phyloP scores from a whole-genome alignment of 2,888 invertebrate species.

The Drosophila longiperda region DNA sequence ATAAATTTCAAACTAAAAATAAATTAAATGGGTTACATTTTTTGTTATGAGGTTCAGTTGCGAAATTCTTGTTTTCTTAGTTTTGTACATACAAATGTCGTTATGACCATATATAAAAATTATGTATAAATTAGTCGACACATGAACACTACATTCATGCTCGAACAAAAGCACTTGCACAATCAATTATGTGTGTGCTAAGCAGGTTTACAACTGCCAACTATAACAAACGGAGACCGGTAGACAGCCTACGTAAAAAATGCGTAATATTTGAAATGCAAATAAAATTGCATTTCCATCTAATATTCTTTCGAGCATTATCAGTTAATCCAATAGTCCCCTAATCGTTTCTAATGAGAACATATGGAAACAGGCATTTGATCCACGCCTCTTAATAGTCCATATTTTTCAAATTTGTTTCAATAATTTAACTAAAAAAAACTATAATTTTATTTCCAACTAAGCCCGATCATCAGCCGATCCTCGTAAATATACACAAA shows the following conservation, averaged over 20 bases:
- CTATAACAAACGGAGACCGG: not conserved
- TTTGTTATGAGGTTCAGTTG: too few relatives aligned
- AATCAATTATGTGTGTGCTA: conserved; percentile 9
- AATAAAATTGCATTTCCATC: not conserved
- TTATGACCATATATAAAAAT: not conserved
- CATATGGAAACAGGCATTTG: not conserved
- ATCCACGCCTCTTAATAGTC: not conserved
- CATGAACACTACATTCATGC: not conserved
- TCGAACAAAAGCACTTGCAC: conserved; percentile 1
- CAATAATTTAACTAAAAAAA: not conserved
- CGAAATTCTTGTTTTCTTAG: too few relatives aligned
- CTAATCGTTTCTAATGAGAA: not conserved
- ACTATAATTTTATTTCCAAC: not conserved
- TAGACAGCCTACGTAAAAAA: not conserved
- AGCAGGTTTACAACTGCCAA: not conserved
- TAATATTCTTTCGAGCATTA: not conserved
- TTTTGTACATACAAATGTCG: not conserved
- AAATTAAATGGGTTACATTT: not conserved
- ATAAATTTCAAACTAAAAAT: not conserved
- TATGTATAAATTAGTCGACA: not conserved
- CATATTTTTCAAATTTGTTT: not conserved
- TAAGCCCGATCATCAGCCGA: not conserved
- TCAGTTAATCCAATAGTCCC: not conserved
- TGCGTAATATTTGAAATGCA: not conserved
- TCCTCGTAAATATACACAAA: not conserved